Conservation (phyloP, 30 jellyfish, hydroid and myxozoan genomes). For the Cassiopea xamachana region DNA sequence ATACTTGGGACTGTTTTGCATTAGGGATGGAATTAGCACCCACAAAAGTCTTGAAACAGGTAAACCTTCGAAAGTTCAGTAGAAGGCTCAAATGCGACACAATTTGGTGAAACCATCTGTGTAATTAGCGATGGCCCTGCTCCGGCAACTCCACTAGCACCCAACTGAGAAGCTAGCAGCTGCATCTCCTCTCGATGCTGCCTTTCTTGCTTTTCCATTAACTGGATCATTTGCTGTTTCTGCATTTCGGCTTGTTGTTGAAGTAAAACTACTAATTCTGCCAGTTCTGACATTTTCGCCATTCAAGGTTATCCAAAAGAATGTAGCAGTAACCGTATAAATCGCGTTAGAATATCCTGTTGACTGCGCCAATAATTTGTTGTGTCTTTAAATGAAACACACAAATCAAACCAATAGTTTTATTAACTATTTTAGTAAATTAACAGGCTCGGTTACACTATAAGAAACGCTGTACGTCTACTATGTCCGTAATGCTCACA, state of each 20-base stretch:
- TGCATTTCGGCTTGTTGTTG: neutral
- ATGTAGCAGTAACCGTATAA: neutral
- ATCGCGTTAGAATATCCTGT: neutral
- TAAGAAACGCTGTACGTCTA: neutral
- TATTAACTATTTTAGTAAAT: neutral
- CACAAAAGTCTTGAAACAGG: constrained; percentile 4
- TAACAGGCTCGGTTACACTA: neutral
- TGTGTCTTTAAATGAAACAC: neutral
- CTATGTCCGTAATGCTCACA: neutral
- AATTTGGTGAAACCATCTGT: neutral
- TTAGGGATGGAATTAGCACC: neutral
- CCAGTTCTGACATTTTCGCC: neutral
- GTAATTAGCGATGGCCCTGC: neutral
- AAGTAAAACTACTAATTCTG: neutral
- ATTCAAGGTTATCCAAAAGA: neutral
- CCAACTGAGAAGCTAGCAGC: neutral
- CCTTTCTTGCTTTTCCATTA: neutral
- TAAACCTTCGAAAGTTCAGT: constrained; percentile 15
- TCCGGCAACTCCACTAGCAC: neutral
- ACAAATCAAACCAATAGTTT: neutral
- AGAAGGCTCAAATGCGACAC: constrained; percentile 8
- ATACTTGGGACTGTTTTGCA: neutral
- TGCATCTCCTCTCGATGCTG: neutral
- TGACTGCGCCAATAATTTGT: neutral
- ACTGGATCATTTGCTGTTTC: neutral